phyloP scores from a whole-genome alignment of 2,113 vertebrate species.

The Baryphthengus martii region DNA sequence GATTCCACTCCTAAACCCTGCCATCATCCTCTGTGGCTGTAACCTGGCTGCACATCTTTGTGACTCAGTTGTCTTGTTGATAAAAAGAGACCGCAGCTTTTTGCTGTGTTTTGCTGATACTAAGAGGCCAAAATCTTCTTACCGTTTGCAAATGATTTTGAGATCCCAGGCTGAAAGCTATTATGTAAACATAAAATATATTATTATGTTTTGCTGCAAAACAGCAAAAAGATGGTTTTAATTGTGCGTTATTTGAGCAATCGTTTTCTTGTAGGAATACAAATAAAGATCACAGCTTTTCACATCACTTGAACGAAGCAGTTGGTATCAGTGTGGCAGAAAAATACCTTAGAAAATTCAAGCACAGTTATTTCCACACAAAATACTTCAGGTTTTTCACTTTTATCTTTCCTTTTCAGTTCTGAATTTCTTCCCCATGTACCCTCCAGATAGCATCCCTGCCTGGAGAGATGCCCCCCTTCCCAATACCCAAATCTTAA shows the following conservation, averaged over 20 bases:
- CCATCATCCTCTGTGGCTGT: background rate
- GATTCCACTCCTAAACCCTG: background rate
- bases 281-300: conserved; percentile 29
- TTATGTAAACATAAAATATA: background rate
- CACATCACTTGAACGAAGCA: background rate
- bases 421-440: background rate
- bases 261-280: background rate
- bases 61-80: background rate
- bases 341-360: background rate
- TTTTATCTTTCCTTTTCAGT: conserved; percentile 24
- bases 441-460: background rate
- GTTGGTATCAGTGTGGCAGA: background rate
- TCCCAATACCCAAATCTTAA: background rate
- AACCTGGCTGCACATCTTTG: rapidly evolving
- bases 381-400: background rate
- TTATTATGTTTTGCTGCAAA: background rate
- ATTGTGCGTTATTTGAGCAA: background rate
- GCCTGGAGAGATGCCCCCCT: background rate
- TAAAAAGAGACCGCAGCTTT: background rate
- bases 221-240: background rate
- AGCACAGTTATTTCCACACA: background rate
- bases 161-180: background rate
- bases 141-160: background rate
- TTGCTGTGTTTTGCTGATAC: background rate
- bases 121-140: background rate